Base-by-base conservation (phyloP, 1,140 invertebrate genomes). In the Mercenaria mercenaria region DNA sequence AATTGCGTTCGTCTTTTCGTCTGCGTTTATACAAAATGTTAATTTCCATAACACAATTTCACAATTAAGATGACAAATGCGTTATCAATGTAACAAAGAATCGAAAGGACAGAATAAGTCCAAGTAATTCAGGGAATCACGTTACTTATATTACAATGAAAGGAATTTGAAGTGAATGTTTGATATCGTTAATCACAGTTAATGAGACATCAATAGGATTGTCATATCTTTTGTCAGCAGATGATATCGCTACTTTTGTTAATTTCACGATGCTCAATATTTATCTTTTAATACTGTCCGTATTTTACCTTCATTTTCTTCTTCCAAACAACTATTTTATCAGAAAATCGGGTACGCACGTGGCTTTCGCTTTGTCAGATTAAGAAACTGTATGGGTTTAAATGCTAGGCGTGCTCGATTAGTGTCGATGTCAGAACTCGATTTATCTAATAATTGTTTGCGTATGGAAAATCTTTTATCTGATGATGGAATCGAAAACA, bases 21-120 rank as follows among this genome's bases (percentile, higher is more conserved):
- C 83, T 85, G 50, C 61, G 23, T 67, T 52, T 29, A 74, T 72
- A 74, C 50, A 74, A 56, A 85, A 74, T 72, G 29, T 50, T 52
- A 56, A 72, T 72, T 74, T 74, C 67, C 69, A 74, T 72, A 85
- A 85, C 83, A 85, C 64, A 85, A 72, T 85, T 85, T 85, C 50
- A 85, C 83, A 85, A 85, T 85, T 85, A 74, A 76, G 41, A 50
- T 85, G 83, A 85, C 83, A 85, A 85, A 72, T 85, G 83, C 67
- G 61, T 85, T 72, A 85, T 50, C 64, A 72, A 50, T 85, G 83
- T 85, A 74, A 85, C 83, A 85, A 85, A 74, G 83, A 41, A 15
- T 34, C 26, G 26, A 56, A 85, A 85, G 50, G 76, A 74, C 67
- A 50, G 50, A 85, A 50, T 50, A 85, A 85, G 83, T 59, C 64